Base-by-base conservation (phyloP, 2,113 vertebrate species). In the Gambusia affinis region DNA sequence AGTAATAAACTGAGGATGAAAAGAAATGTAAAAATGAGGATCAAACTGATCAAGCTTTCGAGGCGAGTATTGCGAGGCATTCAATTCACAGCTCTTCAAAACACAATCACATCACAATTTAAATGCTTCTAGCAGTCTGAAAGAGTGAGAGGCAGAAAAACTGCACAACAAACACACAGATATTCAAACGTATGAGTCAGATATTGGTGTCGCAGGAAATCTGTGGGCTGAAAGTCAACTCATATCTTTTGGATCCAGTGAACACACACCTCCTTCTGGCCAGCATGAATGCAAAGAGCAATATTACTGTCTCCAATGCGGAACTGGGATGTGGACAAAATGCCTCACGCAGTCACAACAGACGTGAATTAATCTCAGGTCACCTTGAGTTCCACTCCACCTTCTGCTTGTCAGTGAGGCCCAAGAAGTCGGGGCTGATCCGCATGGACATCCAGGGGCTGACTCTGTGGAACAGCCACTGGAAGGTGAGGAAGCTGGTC, bases 341-440 rank as follows among this genome's bases (percentile, higher is more conserved):
- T 8, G 19, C 29, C 12, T 71, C 17, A 28, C 24, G n/a, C 24
- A 31, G 28, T 39, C 54, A 64, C 30, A 10, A 12, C 4, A 12
- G 27, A 60, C 8, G 15, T 1, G 6, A 27, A 60, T 64, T 35
- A 5, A 31, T 1, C 10, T 72, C 37, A 1, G 19, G 29, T 87
- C 96, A 99, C 97, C 97, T 99, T 81, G 98, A 98, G 94, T 99
- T 98, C 98, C 98, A 99, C 89, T 99, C 98, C 4, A 98, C 96
- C 94, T 97, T 97, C 95, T 98, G 96, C 88, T 96, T 96, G 75
- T 91, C 86, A 78, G 90, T 95, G 86, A 99, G 96, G 80, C 64
- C 80, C 73, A 85, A 93, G 92, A 96, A 99, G 90, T 96, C 94
- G 35, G 92, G 74, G 87, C 95, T 97, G 91, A 98, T 60, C 81